Conservation (phyloP, 2,113 vertebrate species). For the Amphiprion ocellaris region DNA sequence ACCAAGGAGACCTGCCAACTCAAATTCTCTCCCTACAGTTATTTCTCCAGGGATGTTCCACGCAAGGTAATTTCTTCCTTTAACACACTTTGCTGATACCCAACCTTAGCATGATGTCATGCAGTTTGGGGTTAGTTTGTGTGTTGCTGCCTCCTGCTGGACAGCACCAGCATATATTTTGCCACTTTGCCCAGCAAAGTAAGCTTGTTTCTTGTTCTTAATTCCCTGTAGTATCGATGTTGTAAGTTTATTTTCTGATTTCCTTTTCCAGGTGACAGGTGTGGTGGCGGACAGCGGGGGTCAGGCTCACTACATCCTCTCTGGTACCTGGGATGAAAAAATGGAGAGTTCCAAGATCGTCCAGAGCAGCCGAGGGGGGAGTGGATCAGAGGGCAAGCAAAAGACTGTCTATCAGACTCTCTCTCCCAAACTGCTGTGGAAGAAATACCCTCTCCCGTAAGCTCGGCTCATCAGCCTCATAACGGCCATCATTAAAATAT, state of each 20-base stretch:
- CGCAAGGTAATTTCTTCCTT: slow-evolving; percentile 88
- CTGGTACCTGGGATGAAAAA: slow-evolving; percentile 97
- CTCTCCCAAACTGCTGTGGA: slow-evolving; percentile 94
- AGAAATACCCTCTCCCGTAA: slow-evolving; percentile 97
- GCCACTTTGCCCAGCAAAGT: no score
- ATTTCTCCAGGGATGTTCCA: slow-evolving; percentile 96
- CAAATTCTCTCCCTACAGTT: slow-evolving; percentile 98
- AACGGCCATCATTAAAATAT: not conserved
- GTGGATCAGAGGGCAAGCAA: slow-evolving; percentile 91
- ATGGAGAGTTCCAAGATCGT: slow-evolving; percentile 95
- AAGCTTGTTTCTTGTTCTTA: no score
- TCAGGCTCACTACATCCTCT: slow-evolving; percentile 95
- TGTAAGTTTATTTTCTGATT: not conserved
- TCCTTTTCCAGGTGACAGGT: slow-evolving; percentile 89
- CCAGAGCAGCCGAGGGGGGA: slow-evolving; percentile 91
- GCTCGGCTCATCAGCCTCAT: slow-evolving; percentile 49
- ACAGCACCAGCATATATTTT: not conserved
- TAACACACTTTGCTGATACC: not conserved
- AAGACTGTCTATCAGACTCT: slow-evolving; percentile 97
- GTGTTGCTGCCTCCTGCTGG: slow-evolving; percentile 73
- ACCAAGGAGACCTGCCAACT: slow-evolving; percentile 98
- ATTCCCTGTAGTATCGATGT: no score
- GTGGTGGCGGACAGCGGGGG: slow-evolving; percentile 89
- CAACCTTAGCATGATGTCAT: slow-evolving; percentile 30
- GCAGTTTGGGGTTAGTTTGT: slow-evolving; percentile 14